Evolutionary conservation across 2,113 vertebrate genomes (phyloP), one percentile per base, ranked within the genome.

Genomic region (Bolborhynchus lineola): DNA sequence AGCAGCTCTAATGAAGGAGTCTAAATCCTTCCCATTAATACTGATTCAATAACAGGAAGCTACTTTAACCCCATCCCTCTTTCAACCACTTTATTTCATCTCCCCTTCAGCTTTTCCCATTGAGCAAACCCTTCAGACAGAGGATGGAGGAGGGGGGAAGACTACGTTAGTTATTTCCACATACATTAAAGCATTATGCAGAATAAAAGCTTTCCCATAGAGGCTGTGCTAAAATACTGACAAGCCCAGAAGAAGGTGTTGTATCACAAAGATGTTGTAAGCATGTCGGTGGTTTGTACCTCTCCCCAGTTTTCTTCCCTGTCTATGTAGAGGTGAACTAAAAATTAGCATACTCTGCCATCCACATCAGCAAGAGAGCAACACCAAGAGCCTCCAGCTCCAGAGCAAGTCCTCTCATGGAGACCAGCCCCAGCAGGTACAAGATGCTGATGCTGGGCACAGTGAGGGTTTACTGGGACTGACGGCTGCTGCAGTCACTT

Each of bases 341-440:
- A 72, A 96, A 96, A 70, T 85, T 16, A 90, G 70, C 53, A 19
- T 72, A 68, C 96, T 90, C 90, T 55, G 63, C 59, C 80, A 50
- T 23, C 87, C 10, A 6, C 60, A 71, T 93, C 90, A 81, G 47
- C 63, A 65, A 90, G 60, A 92, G 75, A 80, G 82, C 79, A 64
- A 75, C 6, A 16, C 49, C 69, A 78, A 82, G 64, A 86, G 76
- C 87, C 91, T 76, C 88, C 81, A 91, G 80, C 49, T 88, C 64
- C 60, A 37, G 76, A 93, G 77, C 49, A 67, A 86, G 44, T 35
- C 59, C 83, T 37, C 74, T 52, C 23, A 5, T 67, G 71, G 21
- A 95, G 92, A 91, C 65, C 55, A 90, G 95, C 79, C 4, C 47
- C 53, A 29, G 50, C 28, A 92, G 49, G 53, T 83, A 94, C 72